Evolutionary conservation across 2,797 vertebrate species (phyloP).

Genomic region (Hybognathus amarus): DNA sequence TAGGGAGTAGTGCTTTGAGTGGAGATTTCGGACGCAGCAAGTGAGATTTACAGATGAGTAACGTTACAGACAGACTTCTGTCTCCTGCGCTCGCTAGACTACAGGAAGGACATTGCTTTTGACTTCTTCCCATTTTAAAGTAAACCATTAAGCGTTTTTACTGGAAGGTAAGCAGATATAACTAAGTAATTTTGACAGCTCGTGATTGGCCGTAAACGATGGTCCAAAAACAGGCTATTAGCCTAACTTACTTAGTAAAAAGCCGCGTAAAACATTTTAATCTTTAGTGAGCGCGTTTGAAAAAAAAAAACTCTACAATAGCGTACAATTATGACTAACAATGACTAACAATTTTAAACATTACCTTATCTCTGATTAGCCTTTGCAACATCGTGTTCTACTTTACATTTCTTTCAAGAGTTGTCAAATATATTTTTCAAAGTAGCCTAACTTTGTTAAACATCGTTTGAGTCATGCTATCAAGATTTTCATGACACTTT

Average conservation of each 20-base stretch:
- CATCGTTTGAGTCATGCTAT: background rate
- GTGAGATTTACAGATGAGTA: conserved; percentile 47
- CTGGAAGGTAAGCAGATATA: conserved; percentile 7
- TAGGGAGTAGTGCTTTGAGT: no score
- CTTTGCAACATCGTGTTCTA: background rate
- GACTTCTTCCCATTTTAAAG: background rate
- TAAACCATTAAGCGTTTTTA: background rate
- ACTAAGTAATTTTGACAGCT: background rate
- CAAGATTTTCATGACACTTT: background rate
- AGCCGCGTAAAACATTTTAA: background rate
- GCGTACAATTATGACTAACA: background rate
- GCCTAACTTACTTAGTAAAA: background rate
- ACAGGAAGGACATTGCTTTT: background rate
- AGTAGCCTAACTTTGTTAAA: background rate
- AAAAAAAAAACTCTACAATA: background rate
- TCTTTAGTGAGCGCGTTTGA: background rate
- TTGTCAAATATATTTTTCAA: background rate
- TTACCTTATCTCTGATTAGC: background rate
- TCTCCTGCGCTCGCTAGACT: background rate
- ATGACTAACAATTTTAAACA: background rate
- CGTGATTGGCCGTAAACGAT: background rate
- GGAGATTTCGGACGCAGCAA: no score
- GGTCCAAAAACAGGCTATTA: background rate
- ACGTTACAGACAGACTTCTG: conserved; percentile 20
- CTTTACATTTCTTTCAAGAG: background rate